phyloP scores from a whole-genome alignment of 2,113 vertebrate genomes.

The Coreoperca whiteheadi region DNA sequence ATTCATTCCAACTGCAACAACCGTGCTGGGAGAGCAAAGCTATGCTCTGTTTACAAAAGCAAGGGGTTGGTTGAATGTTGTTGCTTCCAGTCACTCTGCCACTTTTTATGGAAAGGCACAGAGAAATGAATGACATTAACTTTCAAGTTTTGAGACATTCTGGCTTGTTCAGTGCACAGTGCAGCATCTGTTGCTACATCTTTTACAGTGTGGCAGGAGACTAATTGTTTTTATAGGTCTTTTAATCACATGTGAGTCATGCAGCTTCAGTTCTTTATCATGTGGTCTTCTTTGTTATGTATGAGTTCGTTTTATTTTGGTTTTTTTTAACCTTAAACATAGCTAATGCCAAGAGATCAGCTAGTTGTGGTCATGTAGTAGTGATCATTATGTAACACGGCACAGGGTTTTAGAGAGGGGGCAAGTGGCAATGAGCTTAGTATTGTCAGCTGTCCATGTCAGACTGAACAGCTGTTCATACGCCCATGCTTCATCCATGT shows the following conservation, averaged over 20 bases:
- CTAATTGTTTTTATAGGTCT: constrained; percentile 4
- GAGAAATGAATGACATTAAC: background rate
- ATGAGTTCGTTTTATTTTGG: background rate
- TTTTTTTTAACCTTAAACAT: background rate
- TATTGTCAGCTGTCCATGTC: constrained; percentile 70
- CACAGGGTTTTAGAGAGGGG: background rate
- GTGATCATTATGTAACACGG: background rate
- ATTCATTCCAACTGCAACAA: background rate
- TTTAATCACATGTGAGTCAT: constrained; percentile 48
- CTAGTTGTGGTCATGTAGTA: background rate
- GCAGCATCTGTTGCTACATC: background rate
- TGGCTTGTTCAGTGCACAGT: background rate
- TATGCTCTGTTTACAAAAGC: constrained; percentile 3
- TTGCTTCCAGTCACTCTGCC: background rate
- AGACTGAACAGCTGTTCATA: constrained; percentile 48
- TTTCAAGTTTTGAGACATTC: background rate
- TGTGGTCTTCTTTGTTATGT: background rate
- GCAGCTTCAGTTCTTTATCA: constrained; percentile 6
- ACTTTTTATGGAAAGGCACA: background rate
- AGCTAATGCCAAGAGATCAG: constrained; percentile 3
- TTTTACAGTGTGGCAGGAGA: background rate
- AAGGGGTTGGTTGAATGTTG: background rate
- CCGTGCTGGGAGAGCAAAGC: background rate
- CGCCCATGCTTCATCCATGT: constrained; percentile 47
- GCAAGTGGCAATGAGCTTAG: constrained; percentile 4